Conservation (phyloP, 2,113 vertebrate species). For the Oplegnathus fasciatus region DNA sequence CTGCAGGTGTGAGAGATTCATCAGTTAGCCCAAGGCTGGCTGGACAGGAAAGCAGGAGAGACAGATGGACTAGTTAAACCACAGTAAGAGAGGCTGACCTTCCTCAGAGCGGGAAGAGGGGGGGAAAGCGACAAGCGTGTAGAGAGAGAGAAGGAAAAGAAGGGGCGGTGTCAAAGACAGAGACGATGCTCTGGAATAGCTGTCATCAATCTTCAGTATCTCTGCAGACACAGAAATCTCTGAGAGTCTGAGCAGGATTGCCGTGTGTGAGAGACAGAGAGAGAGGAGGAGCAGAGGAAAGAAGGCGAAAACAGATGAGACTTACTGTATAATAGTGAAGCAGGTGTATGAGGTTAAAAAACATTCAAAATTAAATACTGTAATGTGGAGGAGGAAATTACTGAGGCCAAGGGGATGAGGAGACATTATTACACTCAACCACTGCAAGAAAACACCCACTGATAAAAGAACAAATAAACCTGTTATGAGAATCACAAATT, state of each 20-base stretch:
- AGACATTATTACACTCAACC: constrained; percentile 6
- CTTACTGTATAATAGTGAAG: neutral
- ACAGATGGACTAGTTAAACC: constrained; percentile 71
- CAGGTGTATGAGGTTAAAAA: constrained; percentile 8
- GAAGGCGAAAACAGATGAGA: constrained; percentile 28
- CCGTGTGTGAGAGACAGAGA: constrained; percentile 36
- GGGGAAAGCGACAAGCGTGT: constrained; percentile 17
- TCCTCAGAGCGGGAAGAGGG: constrained; percentile 48
- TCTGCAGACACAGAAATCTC: constrained; percentile 60
- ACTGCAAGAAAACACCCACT: neutral
- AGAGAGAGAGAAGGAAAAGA: constrained; percentile 21
- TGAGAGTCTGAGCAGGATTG: constrained; percentile 35
- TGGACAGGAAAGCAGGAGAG: constrained; percentile 54
- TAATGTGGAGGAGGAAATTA: constrained; percentile 22
- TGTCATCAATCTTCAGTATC: constrained; percentile 78
- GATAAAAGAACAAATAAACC: constrained; percentile 26
- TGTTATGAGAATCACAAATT: constrained; percentile 15
- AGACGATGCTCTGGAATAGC: constrained; percentile 66
- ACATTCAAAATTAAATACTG: constrained; percentile 32
- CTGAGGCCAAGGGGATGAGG: neutral
- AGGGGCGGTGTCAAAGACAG: constrained; percentile 50
- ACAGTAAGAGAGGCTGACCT: constrained; percentile 70
- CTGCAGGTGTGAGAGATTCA: constrained; percentile 62
- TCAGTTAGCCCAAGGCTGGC: constrained; percentile 63
- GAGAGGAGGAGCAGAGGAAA: constrained; percentile 21